phyloP scores from a whole-genome alignment of 2,113 vertebrate genomes.

The Chaetorhynchus papuensis region DNA sequence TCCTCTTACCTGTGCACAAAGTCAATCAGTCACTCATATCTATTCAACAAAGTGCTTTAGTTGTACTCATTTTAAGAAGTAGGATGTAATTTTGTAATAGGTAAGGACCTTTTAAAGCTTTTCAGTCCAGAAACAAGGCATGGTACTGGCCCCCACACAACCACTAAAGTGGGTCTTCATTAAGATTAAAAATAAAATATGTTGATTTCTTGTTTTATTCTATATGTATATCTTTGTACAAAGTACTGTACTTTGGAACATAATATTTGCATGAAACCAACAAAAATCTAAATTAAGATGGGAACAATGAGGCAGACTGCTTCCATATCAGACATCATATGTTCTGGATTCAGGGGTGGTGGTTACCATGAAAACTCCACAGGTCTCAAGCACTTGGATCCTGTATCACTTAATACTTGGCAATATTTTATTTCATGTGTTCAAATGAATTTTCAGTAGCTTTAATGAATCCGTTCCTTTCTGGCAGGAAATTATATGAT shows the following conservation, averaged over 20 bases:
- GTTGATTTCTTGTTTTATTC: background rate
- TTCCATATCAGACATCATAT: background rate
- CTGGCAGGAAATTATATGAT: background rate
- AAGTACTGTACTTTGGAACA: background rate
- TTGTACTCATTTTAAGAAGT: background rate
- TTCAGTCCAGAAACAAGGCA: background rate
- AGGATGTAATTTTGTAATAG: background rate
- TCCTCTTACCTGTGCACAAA: background rate
- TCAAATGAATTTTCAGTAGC: background rate
- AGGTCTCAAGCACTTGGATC: background rate
- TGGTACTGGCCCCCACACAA: background rate
- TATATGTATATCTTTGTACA: background rate
- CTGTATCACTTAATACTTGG: background rate
- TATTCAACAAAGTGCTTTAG: background rate
- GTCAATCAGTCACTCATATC: background rate
- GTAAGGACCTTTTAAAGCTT: background rate
- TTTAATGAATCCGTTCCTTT: constrained; percentile 1
- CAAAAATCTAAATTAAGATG: background rate
- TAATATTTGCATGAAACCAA: background rate
- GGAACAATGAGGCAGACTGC: background rate
- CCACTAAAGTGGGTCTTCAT: background rate
- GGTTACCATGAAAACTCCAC: background rate
- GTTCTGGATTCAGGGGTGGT: background rate
- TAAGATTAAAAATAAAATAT: background rate
- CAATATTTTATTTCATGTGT: background rate